Conservation (phyloP, 64 coral and sea anemone species). For the Pachyseris speciosa region DNA sequence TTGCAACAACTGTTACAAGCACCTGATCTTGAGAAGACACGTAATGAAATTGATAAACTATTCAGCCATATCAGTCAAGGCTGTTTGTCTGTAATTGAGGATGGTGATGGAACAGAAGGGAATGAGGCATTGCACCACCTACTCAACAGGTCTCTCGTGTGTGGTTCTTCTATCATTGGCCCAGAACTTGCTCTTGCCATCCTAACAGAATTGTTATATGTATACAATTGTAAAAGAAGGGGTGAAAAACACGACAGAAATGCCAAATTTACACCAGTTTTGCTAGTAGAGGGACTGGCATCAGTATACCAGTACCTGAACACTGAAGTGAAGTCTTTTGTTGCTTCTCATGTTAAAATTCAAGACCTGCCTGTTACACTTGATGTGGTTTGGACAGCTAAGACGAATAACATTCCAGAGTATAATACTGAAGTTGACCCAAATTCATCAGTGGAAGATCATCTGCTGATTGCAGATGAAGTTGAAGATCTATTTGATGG, state of each 20-base stretch:
- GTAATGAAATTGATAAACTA: neutral
- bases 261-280: constrained; percentile 1
- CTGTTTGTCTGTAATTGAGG: neutral
- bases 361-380: neutral
- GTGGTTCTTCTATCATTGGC: neutral
- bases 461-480: neutral
- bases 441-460: neutral
- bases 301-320: too few species aligned
- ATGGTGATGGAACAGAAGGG: neutral
- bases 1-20: neutral
- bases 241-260: constrained; percentile 20
- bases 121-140: neutral
- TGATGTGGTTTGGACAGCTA: neutral
- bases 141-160: neutral
- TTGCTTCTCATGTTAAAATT: neutral
- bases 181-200: constrained; percentile 12
- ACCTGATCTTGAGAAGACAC: neutral
- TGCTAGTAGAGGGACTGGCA: neutral
- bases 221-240: neutral
- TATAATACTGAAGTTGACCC: neutral
- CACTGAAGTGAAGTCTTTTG: neutral
- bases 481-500: neutral
- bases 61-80: neutral
- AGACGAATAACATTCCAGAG: neutral
- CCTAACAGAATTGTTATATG: neutral